Base-by-base conservation (phyloP, 2,797 vertebrate species). In the Sebastes steindachneri region DNA sequence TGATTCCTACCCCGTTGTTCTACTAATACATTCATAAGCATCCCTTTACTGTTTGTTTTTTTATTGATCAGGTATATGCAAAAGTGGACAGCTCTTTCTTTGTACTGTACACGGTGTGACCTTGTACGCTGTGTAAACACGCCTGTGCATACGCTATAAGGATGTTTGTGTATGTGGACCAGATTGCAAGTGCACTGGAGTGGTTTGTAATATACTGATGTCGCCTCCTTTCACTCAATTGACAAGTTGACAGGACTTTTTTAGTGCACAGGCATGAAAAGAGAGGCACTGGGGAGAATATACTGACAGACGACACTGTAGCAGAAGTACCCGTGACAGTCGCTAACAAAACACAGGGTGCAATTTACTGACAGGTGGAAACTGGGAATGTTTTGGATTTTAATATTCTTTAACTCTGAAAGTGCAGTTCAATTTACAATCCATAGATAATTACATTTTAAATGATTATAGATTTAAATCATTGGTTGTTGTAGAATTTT, bases 181-280 rank as follows among this genome's bases (percentile, higher is more conserved):
- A 66, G 79, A 83, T 48, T 75, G 21, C 63, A 45, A 63, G 37
- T 19, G 59, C 67, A 68, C 62, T n/a, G 10, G 55, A 74, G 65
- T 48, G 54, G 31, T 70, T 81, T 63, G 68, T 83, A 79, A 86
- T 75, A 25, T 81, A 83, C 75, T 84, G 68, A 54, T 73, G 74
- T 80, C 60, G 60, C 75, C 28, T 53, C 58, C 68, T 86, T 86
- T 91, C 65, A 68, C 53, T 81, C 71, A 53, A 55, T 78, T 85
- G 87, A 87, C 62, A 68, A 70, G 64, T 78, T 72, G 80, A 79
- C 72, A 68, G 73, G 55, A 75, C 28, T 69, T 76, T 89, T 89
- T 71, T 63, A 58, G 55, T 57, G 59, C 57, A 74, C 41, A 66
- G 59, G 73, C 67, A 67, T 59, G 66, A 87, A 68, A 74, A 41